Evolutionary conservation across 2,797 vertebrate genomes (phyloP), one percentile per base, ranked within the genome.

Genomic region (Microtus agrestis): DNA sequence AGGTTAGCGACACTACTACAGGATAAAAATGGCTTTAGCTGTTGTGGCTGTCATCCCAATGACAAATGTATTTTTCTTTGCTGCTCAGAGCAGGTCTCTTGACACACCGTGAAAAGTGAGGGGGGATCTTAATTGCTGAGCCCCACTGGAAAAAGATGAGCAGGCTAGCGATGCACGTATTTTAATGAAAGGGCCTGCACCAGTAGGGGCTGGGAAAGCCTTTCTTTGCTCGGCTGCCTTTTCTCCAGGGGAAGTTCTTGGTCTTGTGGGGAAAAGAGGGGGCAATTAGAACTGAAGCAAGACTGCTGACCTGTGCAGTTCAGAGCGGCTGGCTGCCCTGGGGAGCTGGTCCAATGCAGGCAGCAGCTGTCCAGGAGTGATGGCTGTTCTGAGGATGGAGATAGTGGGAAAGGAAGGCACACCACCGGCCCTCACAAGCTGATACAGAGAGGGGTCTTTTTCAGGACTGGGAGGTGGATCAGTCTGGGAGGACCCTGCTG

Each of bases 41-140:
- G 21, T 89, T 97, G 65, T 65, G 69, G 54, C 91, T 98, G 97
- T 96, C 96, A 81, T 94, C 71, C 69, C 74, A 54, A 93, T 97
- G 96, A 96, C 95, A 93, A 97, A 97, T 96, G 92, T 91, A 59
- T 93, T 94, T 97, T 93, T 90, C 1, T 2, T 87, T 89, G 85
- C 85, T 61, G 78, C 94, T 79, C 96, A 96, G 82, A 97, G 82
- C 71, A 9, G 91, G 69, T 96, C 96, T 97, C 96, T 88, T 98
- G 95, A 97, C 85, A 91, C 79, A 90, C 37, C 65, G n/a, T 93
- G 79, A 90, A 89, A 90, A 96, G 63, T 31, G 63, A 9, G 48
- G 85, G 61, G 61, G 59, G 3, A 31, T 91, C 69, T 92, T 97
- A 97, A 96, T 95, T 94, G 94, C 93, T 91, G 74, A 95, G 65